Evolutionary conservation across 2,888 invertebrate species (phyloP), one percentile per base, ranked within the genome.

Genomic region (Lissocephala sabroskyi): DNA sequence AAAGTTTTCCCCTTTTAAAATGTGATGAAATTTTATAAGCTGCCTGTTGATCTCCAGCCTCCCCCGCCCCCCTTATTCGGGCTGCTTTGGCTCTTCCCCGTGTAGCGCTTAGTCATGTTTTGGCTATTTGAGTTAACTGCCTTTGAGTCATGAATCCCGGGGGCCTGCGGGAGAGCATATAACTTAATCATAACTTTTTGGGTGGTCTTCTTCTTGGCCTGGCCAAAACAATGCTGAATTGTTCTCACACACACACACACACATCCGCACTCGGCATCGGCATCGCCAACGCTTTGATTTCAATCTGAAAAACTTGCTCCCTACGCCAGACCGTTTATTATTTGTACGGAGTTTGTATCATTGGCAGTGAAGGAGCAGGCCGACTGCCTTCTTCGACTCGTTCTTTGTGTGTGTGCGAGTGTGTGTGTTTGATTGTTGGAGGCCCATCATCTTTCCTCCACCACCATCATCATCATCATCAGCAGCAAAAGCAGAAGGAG

Each of bases 161-260:
- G 16, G 35, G 13, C 30, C 30, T 32, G 4, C 30, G 16, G 13
- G 35, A 13, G 16, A 35, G 14, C 13, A 16, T 75, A 75, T 73
- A 73, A 75, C 71, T 79, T 76, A 75, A 79, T 80, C 79, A 80
- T 80, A 80, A 79, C 77, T 70, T 79, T 71, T 79, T 80, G 79
- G 81, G 79, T 80, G 79, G 79, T 78, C 81, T 48, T 3, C 45
- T 39, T 37, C 51, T 49, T 59, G 37, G 37, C 18, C n/a, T 37
- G 71, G 55, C 64, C 68, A 63, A 70, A 75, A 70, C 68, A 70
- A 68, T 70, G 75, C 67, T 63, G 68, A 67, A 75, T 68, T 68
- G 68, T 68, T 68, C 67, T 71, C 45, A 44, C 42, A 45, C 18
- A 45, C 41, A 48, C 41, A 35, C 30, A 49, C 36, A 39, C 50